Evolutionary conservation across 2,113 vertebrate species (phyloP).

Genomic region (Raja brachyura): DNA sequence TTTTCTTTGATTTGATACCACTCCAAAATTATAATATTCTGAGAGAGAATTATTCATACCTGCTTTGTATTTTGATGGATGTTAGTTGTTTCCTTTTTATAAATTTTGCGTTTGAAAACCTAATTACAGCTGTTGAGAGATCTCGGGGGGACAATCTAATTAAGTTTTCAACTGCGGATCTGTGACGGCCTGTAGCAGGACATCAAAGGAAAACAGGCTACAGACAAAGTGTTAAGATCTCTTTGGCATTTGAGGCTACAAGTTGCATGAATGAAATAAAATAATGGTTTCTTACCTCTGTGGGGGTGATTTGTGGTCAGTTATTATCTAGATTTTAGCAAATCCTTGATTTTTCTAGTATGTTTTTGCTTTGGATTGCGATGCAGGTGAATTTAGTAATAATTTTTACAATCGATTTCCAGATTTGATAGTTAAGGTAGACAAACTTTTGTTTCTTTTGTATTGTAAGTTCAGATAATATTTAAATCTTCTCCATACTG

Average conservation of each 20-base stretch:
- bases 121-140: conserved; percentile 31
- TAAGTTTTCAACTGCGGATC: conserved; percentile 33
- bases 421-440: neutral
- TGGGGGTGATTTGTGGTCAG: neutral
- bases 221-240: neutral
- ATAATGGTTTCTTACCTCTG: neutral
- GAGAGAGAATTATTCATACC: conserved; percentile 37
- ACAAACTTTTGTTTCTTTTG: neutral
- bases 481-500: neutral
- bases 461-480: neutral
- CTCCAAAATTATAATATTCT: conserved; percentile 21
- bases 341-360: neutral
- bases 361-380: neutral
- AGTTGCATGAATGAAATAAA: neutral
- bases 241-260: neutral
- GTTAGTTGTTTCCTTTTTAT: conserved; percentile 36
- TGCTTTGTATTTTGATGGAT: conserved; percentile 38
- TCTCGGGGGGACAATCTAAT: conserved; percentile 34
- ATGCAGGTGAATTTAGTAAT: neutral
- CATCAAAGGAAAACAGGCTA: conserved; percentile 27
- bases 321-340: neutral
- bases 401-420: neutral
- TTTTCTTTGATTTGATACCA: conserved; percentile 24
- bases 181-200: conserved; percentile 15
- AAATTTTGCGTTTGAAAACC: conserved; percentile 36